phyloP scores from a whole-genome alignment of 2,113 vertebrate species.

The Urocynchramus pylzowi region DNA sequence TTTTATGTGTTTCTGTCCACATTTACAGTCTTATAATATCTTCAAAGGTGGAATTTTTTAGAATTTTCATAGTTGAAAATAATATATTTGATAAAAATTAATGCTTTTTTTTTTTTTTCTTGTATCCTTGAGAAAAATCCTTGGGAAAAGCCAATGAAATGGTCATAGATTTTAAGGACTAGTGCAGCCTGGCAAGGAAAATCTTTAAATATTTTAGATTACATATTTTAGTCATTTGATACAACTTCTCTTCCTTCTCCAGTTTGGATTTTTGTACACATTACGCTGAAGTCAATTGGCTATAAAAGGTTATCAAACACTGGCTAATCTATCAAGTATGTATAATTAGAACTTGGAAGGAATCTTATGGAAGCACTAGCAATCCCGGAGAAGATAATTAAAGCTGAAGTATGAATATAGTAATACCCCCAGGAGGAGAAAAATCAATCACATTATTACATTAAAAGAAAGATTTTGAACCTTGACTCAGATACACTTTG shows the following conservation, averaged over 20 bases:
- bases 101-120: not conserved
- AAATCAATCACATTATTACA: not conserved
- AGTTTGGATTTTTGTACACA: not conserved
- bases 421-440: not conserved
- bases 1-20: not conserved
- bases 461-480: not conserved
- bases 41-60: not conserved
- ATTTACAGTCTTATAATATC: not conserved
- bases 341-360: not conserved
- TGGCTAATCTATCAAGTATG: not conserved
- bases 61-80: not conserved
- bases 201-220: not conserved
- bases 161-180: not conserved
- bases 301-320: not conserved
- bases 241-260: not conserved
- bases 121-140: not conserved
- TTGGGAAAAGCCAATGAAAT: not conserved
- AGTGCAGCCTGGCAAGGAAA: not conserved
- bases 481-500: not conserved
- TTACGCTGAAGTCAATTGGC: not conserved
- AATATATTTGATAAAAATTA: not conserved
- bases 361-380: not conserved
- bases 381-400: slow-evolving; percentile 15
- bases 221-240: not conserved
- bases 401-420: not conserved